Conservation (phyloP, 2,888 invertebrate species). For the Steinernema carpocapsae region DNA sequence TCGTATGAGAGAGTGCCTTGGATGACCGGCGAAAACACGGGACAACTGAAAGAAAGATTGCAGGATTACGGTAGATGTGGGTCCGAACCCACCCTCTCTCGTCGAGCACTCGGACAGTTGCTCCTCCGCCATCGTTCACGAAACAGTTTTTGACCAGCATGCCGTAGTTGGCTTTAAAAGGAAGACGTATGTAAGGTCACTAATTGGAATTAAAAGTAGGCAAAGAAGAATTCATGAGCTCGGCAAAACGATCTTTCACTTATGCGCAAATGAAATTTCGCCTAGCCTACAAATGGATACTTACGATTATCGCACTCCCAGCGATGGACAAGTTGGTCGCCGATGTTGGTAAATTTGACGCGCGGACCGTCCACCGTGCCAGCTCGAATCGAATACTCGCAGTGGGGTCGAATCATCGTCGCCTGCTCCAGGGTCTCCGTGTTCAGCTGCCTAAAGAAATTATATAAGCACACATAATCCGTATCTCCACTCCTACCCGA, state of each 20-base stretch:
- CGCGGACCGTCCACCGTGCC: slow-evolving; percentile 61
- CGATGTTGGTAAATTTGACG: slow-evolving; percentile 62
- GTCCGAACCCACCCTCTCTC: slow-evolving; percentile 45
- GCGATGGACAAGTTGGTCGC: slow-evolving; percentile 66
- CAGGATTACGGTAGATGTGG: not conserved
- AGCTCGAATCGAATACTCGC: slow-evolving; percentile 52
- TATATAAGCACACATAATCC: slow-evolving; percentile 39
- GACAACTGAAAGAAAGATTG: slow-evolving; percentile 48
- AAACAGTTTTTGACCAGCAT: slow-evolving; percentile 61
- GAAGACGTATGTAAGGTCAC: slow-evolving; percentile 29
- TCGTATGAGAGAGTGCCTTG: slow-evolving; percentile 58
- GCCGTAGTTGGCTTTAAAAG: slow-evolving; percentile 50
- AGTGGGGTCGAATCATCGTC: slow-evolving; percentile 55
- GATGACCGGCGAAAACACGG: slow-evolving; percentile 56
- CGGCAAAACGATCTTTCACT: too few relatives aligned
- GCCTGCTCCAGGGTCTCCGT: slow-evolving; percentile 55
- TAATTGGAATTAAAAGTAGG: not conserved
- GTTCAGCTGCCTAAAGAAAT: slow-evolving; percentile 22
- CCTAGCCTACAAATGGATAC: not conserved
- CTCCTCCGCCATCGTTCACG: slow-evolving; percentile 53
- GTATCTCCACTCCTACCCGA: slow-evolving; percentile 51
- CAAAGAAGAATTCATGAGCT: too few relatives aligned
- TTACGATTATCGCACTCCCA: slow-evolving; percentile 60
- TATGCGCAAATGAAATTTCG: too few relatives aligned
- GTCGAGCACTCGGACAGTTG: slow-evolving; percentile 50